These are phyloP conservation scores for Diorhabda sublineata DNA, from an alignment of 1,140 invertebrate species.

Conservation along the genomic window DNA sequence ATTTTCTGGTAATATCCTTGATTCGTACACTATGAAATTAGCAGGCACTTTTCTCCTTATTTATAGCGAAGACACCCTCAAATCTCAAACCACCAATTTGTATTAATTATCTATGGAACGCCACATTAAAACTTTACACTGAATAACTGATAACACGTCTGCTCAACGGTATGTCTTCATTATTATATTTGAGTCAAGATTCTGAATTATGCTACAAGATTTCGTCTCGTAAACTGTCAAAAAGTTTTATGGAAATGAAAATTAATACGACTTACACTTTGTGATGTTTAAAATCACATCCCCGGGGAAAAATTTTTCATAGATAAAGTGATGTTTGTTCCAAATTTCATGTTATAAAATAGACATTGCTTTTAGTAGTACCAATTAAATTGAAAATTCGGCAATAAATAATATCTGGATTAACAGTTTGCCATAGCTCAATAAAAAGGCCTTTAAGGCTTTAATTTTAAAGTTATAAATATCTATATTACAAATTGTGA, in stretches of 20 bases:
- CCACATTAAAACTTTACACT: constrained; percentile 1
- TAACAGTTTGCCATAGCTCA: too few species aligned
- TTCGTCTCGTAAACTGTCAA: constrained; percentile 27
- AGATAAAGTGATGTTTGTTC: constrained; percentile 4
- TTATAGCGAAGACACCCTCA: too few species aligned
- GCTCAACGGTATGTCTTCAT: constrained; percentile 13
- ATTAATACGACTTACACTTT: constrained; percentile 32
- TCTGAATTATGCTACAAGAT: constrained; percentile 20
- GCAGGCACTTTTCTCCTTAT: too few species aligned
- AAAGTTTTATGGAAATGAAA: constrained; percentile 31
- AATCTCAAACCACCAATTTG: neutral
- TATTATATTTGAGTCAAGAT: constrained; percentile 13
- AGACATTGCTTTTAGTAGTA: neutral
- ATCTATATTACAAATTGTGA: too few species aligned
- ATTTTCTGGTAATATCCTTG: too few species aligned
- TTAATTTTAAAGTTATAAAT: too few species aligned
- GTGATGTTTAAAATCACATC: constrained; percentile 30
- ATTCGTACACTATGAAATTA: too few species aligned
- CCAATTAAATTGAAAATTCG: too few species aligned
- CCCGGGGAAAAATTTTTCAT: constrained; percentile 22
- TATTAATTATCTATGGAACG: neutral
- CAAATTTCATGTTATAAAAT: constrained; percentile 12
- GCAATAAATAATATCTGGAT: too few species aligned
- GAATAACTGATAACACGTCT: constrained; percentile 5
- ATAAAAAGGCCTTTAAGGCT: too few species aligned